phyloP scores from a whole-genome alignment of 2,888 invertebrate genomes.

The Ganaspis brasiliensis region DNA sequence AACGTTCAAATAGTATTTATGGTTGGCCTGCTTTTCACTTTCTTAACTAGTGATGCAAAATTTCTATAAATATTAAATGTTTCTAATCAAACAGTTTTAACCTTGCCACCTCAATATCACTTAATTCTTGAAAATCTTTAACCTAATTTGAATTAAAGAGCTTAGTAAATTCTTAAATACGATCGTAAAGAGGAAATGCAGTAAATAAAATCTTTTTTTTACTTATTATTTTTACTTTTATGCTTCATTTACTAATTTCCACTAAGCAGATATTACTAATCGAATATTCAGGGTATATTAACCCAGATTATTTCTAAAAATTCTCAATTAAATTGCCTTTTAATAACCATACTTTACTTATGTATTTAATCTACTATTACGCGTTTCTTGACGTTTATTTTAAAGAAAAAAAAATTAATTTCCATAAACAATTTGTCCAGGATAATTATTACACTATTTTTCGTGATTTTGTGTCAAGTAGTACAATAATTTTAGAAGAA shows the following conservation, averaged over 20 bases:
- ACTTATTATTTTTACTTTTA: background rate
- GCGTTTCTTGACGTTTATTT: background rate
- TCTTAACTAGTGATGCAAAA: constrained; percentile 40
- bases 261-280: background rate
- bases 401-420: too few species aligned
- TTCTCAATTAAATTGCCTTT: background rate
- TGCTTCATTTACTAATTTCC: background rate
- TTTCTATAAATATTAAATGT: constrained; percentile 21
- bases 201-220: constrained; percentile 6
- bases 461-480: too few species aligned
- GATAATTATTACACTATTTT: too few species aligned
- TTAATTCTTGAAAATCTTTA: constrained; percentile 4
- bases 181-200: background rate
- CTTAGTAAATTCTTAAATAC: background rate
- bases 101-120: constrained; percentile 24
- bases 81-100: constrained; percentile 29
- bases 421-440: too few species aligned
- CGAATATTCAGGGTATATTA: background rate
- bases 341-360: background rate
- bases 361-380: background rate
- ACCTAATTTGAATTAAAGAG: constrained; percentile 11
- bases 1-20: constrained; percentile 31
- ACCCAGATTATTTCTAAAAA: background rate
- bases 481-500: too few species aligned
- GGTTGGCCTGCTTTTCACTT: constrained; percentile 42